phyloP scores from a whole-genome alignment of 2,797 vertebrate genomes.

The Helarctos malayanus region DNA sequence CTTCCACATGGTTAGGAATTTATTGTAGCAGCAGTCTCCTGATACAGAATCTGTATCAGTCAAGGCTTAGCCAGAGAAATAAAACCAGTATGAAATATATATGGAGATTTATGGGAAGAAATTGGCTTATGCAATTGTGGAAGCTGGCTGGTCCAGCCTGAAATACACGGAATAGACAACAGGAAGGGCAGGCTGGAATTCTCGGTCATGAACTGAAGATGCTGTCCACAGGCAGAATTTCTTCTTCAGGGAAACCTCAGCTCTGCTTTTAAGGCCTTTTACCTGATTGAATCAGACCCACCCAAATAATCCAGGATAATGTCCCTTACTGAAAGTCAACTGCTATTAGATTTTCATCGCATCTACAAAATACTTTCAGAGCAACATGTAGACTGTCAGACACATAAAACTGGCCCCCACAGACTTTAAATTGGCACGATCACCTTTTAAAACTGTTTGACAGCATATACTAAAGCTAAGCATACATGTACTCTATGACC shows the following conservation, averaged over 20 bases:
- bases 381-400: neutral
- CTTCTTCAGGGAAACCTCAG: neutral
- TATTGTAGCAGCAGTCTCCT: neutral
- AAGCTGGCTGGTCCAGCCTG: neutral
- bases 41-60: conserved; percentile 47
- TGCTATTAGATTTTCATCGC: neutral
- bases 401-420: neutral
- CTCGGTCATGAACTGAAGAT: conserved; percentile 10
- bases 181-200: neutral
- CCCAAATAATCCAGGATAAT: conserved; percentile 22
- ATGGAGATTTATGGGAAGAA: conserved; percentile 17
- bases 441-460: neutral
- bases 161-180: neutral
- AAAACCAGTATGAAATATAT: neutral
- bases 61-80: neutral
- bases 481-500: neutral
- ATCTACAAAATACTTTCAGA: conserved; percentile 27
- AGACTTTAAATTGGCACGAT: conserved; percentile 35
- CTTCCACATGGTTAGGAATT: neutral
- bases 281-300: neutral
- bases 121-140: neutral
- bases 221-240: neutral
- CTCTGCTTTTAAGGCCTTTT: neutral
- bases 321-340: neutral
- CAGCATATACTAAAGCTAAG: conserved; percentile 31